phyloP scores from a whole-genome alignment of 2,888 invertebrate genomes.

The Platynereis dumerilii region DNA sequence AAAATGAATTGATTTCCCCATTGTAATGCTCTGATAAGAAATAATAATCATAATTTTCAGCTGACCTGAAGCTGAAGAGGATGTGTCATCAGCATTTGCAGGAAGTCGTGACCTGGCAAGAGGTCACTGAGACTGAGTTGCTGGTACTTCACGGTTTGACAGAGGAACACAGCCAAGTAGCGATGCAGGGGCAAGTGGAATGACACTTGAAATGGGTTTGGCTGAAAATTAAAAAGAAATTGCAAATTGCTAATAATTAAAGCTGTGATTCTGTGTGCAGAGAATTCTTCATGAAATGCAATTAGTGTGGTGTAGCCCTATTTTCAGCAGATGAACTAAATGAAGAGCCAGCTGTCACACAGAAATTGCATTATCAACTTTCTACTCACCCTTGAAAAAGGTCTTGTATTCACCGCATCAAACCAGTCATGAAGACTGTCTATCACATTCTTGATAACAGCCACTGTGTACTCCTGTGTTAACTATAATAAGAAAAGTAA shows the following conservation, averaged over 20 bases:
- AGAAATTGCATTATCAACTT: too few species aligned
- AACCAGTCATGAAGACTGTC: slow-evolving; percentile 85
- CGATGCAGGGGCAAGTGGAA: slow-evolving; percentile 97
- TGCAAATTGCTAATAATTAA: background rate
- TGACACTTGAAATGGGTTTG: slow-evolving; percentile 74
- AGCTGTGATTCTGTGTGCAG: too few species aligned
- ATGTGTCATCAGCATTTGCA: slow-evolving; percentile 79
- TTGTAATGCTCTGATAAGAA: too few species aligned
- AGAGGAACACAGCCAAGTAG: slow-evolving; percentile 85
- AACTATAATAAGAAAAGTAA: slow-evolving; percentile 39
- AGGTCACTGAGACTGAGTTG: slow-evolving; percentile 76
- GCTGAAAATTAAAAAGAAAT: slow-evolving; percentile 41
- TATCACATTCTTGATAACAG: slow-evolving; percentile 25
- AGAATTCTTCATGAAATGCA: too few species aligned
- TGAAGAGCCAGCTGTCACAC: too few species aligned
- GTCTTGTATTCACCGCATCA: slow-evolving; percentile 71
- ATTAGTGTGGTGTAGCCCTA: too few species aligned
- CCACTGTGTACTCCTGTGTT: slow-evolving; percentile 31
- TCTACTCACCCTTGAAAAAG: slow-evolving; percentile 9
- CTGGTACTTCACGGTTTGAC: slow-evolving; percentile 75
- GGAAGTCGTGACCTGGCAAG: slow-evolving; percentile 76
- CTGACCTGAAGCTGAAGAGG: slow-evolving; percentile 88
- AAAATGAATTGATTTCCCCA: too few species aligned
- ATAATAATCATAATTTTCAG: background rate
- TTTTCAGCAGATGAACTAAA: too few species aligned